Evolutionary conservation across 2,797 vertebrate genomes (phyloP), one percentile per base, ranked within the genome.

Genomic region (Tapera naevia): DNA sequence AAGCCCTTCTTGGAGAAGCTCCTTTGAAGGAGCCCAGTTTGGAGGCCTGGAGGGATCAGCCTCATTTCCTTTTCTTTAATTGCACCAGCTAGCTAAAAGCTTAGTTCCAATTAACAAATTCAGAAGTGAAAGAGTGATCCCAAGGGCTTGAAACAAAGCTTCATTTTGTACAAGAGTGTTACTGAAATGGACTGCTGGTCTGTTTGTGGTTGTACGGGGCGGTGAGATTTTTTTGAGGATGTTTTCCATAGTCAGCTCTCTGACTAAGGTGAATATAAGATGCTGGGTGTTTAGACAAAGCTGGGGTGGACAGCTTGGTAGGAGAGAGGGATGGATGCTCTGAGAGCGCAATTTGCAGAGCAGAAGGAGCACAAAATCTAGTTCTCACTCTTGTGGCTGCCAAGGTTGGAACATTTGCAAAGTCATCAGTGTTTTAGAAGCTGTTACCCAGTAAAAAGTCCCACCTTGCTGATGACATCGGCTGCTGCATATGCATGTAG

Each of bases 21-120:
- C 10, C 4, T 4, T 39, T 50, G 67, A 66, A 73, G 54, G 78
- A 90, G 7, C 28, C 56, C 0, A 0, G 11, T 58, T 66, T 35
- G 13, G 73, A 80, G 45, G 37, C 67, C 60, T 65, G 57, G 41
- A 67, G 74, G 60, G 32, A 64, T 79, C 67, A 58, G 51, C 25
- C 32, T 81, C 1, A 41, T 79, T 91, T 69, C 18, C 54, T 74
- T 80, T 78, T 51, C 57, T 39, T 89, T 56, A 79, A 86, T 60
- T 45, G 28, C 9, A 7, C 76, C 70, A 48, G 23, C 50, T 88
- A 5, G 78, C 46, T 75, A 71, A 56, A 61, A 91, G 46, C 60
- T 91, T 86, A 25, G 25, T 80, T 88, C 83, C 45, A 90, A 11
- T 94, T 84, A 93, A 80, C 35, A 78, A 58, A 67, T 73, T 93